Base-by-base conservation (phyloP, 2,113 vertebrate species). In the Setophaga petechia region DNA sequence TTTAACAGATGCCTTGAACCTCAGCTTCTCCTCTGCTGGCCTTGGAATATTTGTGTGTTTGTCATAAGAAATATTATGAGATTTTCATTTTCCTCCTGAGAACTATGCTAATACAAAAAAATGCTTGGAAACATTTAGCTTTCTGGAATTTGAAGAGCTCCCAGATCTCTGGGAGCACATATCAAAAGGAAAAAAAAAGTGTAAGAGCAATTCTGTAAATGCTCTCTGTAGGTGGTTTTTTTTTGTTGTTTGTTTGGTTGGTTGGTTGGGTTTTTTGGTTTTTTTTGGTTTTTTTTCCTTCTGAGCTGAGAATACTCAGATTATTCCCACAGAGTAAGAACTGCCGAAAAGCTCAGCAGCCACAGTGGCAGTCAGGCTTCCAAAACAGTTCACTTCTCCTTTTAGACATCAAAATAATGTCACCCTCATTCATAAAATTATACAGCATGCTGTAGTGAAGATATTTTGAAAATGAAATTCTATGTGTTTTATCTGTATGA, bases 11-110 rank as follows among this genome's bases (percentile, higher is more conserved):
- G 74, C 74, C 81, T 84, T 79, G 49, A 58, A 87, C 39, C 39
- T 67, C 41, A 47, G 35, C 8, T 82, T 83, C 89, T 66, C 23
- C 51, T 85, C 49, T 79, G 12, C 21, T 41, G 23, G n/a, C 58
- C 23, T 72, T 84, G 71, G 88, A 94, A 83, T 95, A 58, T 89
- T 83, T 79, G 23, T 62, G 15, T 74, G 49, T 94, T 89, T 89
- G 35, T 75, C 43, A 68, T 8, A 84, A 47, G 28, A 89, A 72
- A 44, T 81, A 83, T 71, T 75, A 89, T 67, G 55, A 59, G 20
- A 14, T 21, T 69, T 85, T 65, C 15, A 39, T 69, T 55, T 76
- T 66, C 5, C 0, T 3, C 11, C 3, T 4, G 2, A 71, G 39
- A 68, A 72, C 44, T 89, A 55, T 67, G 30, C 25, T 66, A 81